Conservation (phyloP, 2,113 vertebrate genomes). For the Anguilla japonica region DNA sequence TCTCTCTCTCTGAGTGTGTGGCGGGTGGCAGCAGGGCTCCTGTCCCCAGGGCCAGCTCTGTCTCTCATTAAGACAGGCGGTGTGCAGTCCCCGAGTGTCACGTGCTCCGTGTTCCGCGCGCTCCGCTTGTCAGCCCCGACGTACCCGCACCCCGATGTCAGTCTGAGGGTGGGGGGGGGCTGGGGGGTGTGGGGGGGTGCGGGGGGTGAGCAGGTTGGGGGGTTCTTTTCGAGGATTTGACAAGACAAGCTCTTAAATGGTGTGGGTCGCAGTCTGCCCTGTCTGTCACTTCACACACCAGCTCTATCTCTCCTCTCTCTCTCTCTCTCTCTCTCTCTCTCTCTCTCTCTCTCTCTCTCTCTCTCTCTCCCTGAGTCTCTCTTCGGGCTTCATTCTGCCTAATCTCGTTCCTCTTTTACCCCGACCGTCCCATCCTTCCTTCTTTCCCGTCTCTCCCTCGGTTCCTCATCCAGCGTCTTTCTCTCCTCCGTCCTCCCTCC, state of each 20-base stretch:
- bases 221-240: not conserved
- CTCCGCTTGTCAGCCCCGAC: constrained; percentile 3
- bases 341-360: too few relatives aligned
- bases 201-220: not conserved
- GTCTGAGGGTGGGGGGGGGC: not conserved
- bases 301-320: not conserved
- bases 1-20: not conserved
- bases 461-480: not conserved
- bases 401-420: not conserved
- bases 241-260: constrained; percentile 9
- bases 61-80: constrained; percentile 10
- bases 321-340: too few relatives aligned
- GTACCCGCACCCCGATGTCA: constrained; percentile 5
- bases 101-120: not conserved
- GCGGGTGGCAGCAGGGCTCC: not conserved
- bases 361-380: too few relatives aligned
- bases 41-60: constrained; percentile 8
- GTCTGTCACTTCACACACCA: not conserved
- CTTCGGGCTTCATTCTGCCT: not conserved
- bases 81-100: not conserved
- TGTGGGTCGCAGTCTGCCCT: not conserved
- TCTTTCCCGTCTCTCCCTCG: not conserved
- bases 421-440: not conserved
- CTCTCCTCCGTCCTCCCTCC: not conserved
- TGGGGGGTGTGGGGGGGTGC: not conserved